Evolutionary conservation across 2,888 invertebrate genomes (phyloP), one percentile per base, ranked within the genome.

Genomic region (Drosophila borealis): DNA sequence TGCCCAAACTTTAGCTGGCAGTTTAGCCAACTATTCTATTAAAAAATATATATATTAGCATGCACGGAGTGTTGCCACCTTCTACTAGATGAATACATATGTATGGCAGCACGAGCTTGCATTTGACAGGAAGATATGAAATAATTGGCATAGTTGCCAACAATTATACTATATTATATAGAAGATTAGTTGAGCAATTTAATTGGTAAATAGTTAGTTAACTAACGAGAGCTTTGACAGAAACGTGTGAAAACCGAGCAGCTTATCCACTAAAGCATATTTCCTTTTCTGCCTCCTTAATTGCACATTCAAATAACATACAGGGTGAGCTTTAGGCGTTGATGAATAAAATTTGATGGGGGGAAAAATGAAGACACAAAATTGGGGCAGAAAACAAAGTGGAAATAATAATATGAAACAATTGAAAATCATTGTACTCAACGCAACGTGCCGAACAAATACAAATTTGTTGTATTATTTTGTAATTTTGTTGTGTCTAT

Each of bases 281-380:
- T 36, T 36, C 13, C 10, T 3, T 4, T 36, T 36, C 4, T 10
- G 13, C 3, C 36, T 36, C 4, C 13, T 13, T 11, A 29, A 29
- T 17, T 25, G 39, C 9, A 46, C 2, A 5, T 13, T 8, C 5
- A 17, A n/a, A 33, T 13, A 19, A 1, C 4, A 17, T 21, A 51
- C 34, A 61, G 61, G 53, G 55, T 45, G 57, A 33, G 17, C 33
- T 39, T 29, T 8, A n/a, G 36, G 50, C 21, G 53, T 29, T 65
- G 50, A 39, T 33, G 56, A 48, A 54, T 37, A 41, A 59, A 63
- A 50, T 61, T 45, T 37, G 67, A 78, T 42, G 36, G 25, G 8
- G 2, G 1, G 1, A 17, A 46, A 67, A 70, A 50, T 17, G 21
- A 44, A 42, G n/a, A 17, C 3, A 45, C 11, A 36, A 34, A 13